Base-by-base conservation (phyloP, 2,797 vertebrate species). In the Hypotaenidia philippensis region DNA sequence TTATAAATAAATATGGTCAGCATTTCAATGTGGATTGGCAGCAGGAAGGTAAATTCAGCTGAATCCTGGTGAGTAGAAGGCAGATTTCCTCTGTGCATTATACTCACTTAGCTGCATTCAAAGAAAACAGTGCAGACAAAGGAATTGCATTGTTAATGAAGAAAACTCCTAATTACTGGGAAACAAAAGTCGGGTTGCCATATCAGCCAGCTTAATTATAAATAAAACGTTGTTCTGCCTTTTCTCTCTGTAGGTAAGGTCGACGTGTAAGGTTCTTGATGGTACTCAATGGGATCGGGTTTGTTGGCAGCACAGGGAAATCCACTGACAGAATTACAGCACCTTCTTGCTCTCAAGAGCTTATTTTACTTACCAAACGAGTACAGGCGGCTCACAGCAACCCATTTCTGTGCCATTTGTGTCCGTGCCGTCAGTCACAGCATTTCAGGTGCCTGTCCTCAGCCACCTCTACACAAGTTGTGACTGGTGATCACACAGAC, bases 1-100 rank as follows among this genome's bases (percentile, higher is more conserved):
- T 71, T 61, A 72, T 45, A 78, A 89, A 82, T 87, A 89, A 83
- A 41, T 92, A 61, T 6, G 19, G 76, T 64, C 75, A 80, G 41
- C 56, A 65, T 61, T 61, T 83, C 85, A 74, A 29, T 38, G 44
- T 72, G 6, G 75, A 56, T 87, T 23, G 10, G 32, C 61, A 78
- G 77, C 4, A 56, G 40, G 56, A 87, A 72, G 79, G 50, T 82
- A 65, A 83, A 68, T 60, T 80, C 27, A 83, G 26, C 71, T 78
- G 56, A 90, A 63, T 87, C 47, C 80, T 65, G 11, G 21, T n/a
- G 34, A 83, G 34, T 11, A 89, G 85, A 89, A 18, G 26, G 38
- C 1, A 3, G 3, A 26, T 88, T 70, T 86, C 45, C 72, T 87
- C 75, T 60, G 71, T 82, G 65, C 45, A 12, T 88, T 81, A 23